These are phyloP conservation scores for Coptodon rendalli DNA, from an alignment of 2,113 vertebrate species.

Conservation along the genomic window DNA sequence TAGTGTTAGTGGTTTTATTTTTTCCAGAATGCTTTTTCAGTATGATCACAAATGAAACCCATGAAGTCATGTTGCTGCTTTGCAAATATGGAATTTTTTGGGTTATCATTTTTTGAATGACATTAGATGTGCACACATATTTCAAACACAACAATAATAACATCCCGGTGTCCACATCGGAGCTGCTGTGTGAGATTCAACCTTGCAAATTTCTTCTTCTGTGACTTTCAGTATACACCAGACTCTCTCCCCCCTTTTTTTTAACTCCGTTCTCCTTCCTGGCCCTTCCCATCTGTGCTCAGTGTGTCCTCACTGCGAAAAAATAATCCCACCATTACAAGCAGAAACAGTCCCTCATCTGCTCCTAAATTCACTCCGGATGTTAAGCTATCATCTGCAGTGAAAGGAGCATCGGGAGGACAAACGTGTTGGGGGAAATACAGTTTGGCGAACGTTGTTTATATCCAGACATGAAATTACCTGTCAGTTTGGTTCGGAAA, in stretches of 20 bases:
- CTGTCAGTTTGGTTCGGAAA: conserved; percentile 48
- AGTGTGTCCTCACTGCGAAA: not conserved
- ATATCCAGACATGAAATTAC: conserved; percentile 43
- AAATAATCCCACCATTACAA: conserved; percentile 24
- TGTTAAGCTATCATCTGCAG: conserved; percentile 21
- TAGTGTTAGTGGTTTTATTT: not conserved
- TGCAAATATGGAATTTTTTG: not conserved
- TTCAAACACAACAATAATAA: not conserved
- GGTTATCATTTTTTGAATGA: not conserved
- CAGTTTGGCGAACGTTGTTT: conserved; percentile 25
- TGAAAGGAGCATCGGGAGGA: conserved; percentile 24
- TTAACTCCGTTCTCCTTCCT: not conserved
- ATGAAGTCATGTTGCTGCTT: not conserved
- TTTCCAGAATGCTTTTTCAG: not conserved
- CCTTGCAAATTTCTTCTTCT: not conserved
- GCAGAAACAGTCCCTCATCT: conserved; percentile 19
- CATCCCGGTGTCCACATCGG: not conserved
- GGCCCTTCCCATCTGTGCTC: not conserved
- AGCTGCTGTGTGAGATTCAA: not conserved
- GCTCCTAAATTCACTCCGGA: conserved; percentile 18
- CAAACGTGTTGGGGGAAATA: conserved; percentile 17
- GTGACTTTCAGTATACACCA: not conserved
- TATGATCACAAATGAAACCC: not conserved
- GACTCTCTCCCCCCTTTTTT: not conserved
- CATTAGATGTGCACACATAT: not conserved